Evolutionary conservation across 2,888 invertebrate species (phyloP), one percentile per base, ranked within the genome.

Genomic region (Drosophila siamana): DNA sequence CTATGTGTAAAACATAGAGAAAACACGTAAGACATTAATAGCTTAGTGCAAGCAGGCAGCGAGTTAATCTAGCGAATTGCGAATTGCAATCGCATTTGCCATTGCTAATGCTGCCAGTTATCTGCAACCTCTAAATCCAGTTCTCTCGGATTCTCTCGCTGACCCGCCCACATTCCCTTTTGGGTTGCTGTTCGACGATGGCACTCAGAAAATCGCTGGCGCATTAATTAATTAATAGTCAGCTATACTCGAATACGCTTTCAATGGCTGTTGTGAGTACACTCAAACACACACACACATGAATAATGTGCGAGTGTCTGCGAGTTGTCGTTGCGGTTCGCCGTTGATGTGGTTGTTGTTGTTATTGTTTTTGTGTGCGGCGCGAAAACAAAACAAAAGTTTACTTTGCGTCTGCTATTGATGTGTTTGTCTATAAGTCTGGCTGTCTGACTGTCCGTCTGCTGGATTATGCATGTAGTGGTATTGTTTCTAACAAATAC

Each of bases 171-270:
- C 30, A 54, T 54, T 54, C 46, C 51, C 48, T 16, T 19, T 46
- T 15, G 48, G 36, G 41, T 41, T 50, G 59, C 55, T 59, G 52
- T 61, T 61, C 51, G 57, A 43, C 60, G 68, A 67, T 56, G 69
- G 60, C 66, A 62, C 51, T 54, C 50, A 41, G 73, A 76, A 76
- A 76, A 59, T 65, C 51, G 86, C 64, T 67, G 56, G 51, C 48
- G 70, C 70, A 71, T 76, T 78, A 81, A 87, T 83, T 83, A 83
- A 83, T 81, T 87, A 76, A 85, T 65, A 69, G 73, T 65, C 60
- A 60, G 60, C 30, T 57, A 69, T 56, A 64, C 19, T 40, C 54
- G 50, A 54, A 57, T 47, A 41, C 40, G 15, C 40, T 2, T 19
- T 28, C 40, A 69, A 33, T 41, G 15, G 40, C n/a, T 22, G 11